Percentiles rank a stretch among this genome's conserved stretches.
These are phyloP conservation scores for Mystacornis crossleyi DNA, from an alignment of 2,113 vertebrate species.

Conservation along the genomic window DNA sequence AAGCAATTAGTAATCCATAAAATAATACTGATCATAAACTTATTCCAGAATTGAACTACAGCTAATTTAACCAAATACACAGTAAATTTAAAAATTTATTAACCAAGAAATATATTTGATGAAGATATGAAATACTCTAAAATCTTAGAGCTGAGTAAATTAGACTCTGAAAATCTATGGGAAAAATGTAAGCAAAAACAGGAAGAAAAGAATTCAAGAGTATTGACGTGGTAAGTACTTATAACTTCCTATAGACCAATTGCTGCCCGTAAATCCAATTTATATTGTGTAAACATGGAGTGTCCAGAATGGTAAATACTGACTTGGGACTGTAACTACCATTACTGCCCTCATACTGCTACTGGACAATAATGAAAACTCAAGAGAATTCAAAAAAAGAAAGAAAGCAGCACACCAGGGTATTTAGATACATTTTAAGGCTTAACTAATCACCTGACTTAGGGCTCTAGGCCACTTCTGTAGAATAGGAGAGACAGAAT, in stretches of 20 bases:
- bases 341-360: slow-evolving; percentile 6
- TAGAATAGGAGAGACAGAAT: not conserved
- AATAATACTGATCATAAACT: slow-evolving; percentile 71
- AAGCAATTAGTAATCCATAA: slow-evolving; percentile 44
- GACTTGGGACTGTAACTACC: not conserved
- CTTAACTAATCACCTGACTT: not conserved
- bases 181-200: not conserved
- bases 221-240: not conserved
- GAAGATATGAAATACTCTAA: not conserved
- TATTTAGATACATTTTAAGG: not conserved
- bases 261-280: slow-evolving; percentile 13
- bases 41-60: slow-evolving; percentile 55
- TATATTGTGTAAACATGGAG: slow-evolving; percentile 34
- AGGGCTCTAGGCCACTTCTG: not conserved
- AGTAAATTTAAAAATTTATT: slow-evolving; percentile 44
- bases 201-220: not conserved
- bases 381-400: not conserved
- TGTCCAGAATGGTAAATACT: slow-evolving; percentile 31
- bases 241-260: not conserved
- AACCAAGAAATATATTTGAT: slow-evolving; percentile 6
- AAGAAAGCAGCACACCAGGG: not conserved
- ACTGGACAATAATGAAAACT: not conserved
- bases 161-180: not conserved
- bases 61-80: slow-evolving; percentile 41
- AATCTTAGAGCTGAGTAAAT: not conserved